Evolutionary conservation across 2,797 vertebrate genomes (phyloP).

Genomic region (Heterohyrax brucei): DNA sequence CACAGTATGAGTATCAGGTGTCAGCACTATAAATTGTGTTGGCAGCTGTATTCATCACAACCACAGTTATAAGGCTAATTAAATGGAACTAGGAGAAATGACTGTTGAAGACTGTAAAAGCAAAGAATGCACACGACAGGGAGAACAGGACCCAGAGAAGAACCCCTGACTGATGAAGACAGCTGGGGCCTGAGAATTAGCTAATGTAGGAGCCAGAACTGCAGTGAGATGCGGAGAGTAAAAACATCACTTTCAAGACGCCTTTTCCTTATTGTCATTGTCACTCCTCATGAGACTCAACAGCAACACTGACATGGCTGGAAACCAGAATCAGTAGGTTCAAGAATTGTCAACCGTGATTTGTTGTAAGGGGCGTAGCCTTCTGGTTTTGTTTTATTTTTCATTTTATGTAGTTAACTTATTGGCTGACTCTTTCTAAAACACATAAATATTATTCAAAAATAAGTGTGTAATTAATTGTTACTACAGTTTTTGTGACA

Average conservation of each 20-base stretch:
- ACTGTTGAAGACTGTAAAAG: neutral
- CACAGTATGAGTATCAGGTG: neutral
- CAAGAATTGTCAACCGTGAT: slow-evolving; percentile 37
- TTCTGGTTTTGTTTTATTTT: neutral
- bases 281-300: slow-evolving; percentile 21
- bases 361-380: neutral
- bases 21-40: neutral
- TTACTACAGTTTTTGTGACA: slow-evolving; percentile 12
- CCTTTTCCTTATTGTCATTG: neutral
- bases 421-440: slow-evolving; percentile 54
- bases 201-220: neutral
- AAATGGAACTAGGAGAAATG: neutral
- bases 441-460: neutral
- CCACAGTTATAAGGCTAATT: neutral
- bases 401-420: slow-evolving; percentile 18
- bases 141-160: neutral
- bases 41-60: neutral
- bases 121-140: neutral
- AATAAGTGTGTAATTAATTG: neutral
- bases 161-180: neutral
- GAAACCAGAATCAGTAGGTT: slow-evolving; percentile 30
- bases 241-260: neutral
- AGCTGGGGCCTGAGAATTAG: neutral
- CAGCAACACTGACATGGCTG: neutral
- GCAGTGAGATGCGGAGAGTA: neutral